Evolutionary conservation across 2,797 vertebrate genomes (phyloP).

Genomic region (Pelochelys cantorii): DNA sequence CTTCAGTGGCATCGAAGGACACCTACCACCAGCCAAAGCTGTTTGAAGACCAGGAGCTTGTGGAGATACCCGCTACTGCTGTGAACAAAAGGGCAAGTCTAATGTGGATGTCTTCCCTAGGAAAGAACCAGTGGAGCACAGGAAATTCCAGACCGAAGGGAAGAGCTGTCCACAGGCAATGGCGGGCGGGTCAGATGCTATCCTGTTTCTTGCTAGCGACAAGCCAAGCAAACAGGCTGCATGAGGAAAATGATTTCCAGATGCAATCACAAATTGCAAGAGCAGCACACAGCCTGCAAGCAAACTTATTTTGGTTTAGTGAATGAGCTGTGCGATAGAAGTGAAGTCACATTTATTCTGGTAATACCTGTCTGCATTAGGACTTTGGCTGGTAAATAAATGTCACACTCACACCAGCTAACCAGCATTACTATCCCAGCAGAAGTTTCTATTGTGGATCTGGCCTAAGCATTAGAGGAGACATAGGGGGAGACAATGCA

Average conservation of each 20-base stretch:
- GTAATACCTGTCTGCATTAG: background rate
- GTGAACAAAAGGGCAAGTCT: background rate
- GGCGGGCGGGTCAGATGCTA: background rate
- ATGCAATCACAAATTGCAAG: background rate
- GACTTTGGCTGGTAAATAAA: background rate
- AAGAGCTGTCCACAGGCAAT: background rate
- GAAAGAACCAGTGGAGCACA: background rate
- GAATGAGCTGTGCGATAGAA: background rate
- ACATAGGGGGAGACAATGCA: background rate
- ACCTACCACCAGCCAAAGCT: background rate
- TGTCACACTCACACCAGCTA: background rate
- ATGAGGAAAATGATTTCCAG: slow-evolving; percentile 27
- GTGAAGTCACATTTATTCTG: background rate
- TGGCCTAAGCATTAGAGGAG: background rate
- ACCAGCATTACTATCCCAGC: background rate
- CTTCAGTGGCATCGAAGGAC: background rate
- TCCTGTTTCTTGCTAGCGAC: background rate
- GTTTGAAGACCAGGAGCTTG: background rate
- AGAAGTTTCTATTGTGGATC: background rate
- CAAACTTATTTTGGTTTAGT: slow-evolving; percentile 2
- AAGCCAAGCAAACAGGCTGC: background rate
- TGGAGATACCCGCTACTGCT: background rate
- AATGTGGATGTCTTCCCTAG: background rate
- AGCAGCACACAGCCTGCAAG: background rate
- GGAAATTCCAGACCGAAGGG: background rate